Evolutionary conservation across 2,113 vertebrate species (phyloP).

Genomic region (Pollachius pollachius): DNA sequence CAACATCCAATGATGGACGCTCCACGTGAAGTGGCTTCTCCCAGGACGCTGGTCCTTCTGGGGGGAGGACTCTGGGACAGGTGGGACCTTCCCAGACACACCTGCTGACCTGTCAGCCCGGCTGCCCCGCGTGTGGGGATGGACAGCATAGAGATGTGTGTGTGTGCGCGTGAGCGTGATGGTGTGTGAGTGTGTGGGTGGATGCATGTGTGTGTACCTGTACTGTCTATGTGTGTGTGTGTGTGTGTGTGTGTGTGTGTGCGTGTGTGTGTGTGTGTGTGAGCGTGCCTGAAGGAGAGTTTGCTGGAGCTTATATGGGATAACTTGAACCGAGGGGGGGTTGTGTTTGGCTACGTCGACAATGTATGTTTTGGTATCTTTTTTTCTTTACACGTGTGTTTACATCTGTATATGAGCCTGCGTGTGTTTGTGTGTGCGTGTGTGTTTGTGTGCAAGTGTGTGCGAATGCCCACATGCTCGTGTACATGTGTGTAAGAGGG

Average conservation of each 20-base stretch:
- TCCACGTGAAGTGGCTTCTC: constrained; percentile 47
- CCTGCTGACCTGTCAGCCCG: constrained; percentile 76
- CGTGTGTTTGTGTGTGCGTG: background rate
- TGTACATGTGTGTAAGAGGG: background rate
- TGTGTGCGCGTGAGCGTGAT: constrained; percentile 40
- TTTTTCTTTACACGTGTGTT: too few relatives aligned
- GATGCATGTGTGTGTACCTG: too few relatives aligned
- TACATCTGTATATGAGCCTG: too few relatives aligned
- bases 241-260: background rate
- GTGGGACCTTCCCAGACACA: constrained; percentile 62
- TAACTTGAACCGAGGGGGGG: too few relatives aligned
- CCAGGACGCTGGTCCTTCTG: constrained; percentile 59
- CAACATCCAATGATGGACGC: constrained; percentile 56
- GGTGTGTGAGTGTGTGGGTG: constrained; percentile 15
- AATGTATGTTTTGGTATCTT: too few relatives aligned
- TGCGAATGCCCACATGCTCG: background rate
- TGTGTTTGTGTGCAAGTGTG: constrained; percentile 23
- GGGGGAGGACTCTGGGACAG: constrained; percentile 57
- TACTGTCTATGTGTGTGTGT: constrained; percentile 13
- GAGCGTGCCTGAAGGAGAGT: background rate
- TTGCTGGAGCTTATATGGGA: background rate
- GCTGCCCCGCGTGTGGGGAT: constrained; percentile 30
- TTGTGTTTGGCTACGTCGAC: too few relatives aligned
- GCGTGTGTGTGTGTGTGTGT: background rate
- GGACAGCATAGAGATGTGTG: constrained; percentile 9